Percentiles rank a stretch among this genome's conserved stretches.
Evolutionary conservation across 2,797 vertebrate species (phyloP).

Genomic region (Neoniphon sammara): DNA sequence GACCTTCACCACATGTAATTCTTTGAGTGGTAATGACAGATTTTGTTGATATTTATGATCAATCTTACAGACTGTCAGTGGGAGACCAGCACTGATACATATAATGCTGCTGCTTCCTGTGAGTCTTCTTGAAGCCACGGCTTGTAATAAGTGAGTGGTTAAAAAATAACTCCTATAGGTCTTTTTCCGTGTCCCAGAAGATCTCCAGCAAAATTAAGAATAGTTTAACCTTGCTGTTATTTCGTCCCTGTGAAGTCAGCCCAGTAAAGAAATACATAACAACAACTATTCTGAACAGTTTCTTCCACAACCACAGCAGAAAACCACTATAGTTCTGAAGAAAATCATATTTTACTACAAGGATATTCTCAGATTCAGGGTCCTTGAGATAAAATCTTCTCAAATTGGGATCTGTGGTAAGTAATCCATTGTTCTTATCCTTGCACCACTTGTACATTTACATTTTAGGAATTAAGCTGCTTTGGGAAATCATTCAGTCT

Average conservation of each 20-base stretch:
- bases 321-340: background rate
- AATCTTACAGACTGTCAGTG: slow-evolving; percentile 27
- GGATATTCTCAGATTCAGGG: slow-evolving; percentile 1
- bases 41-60: slow-evolving; percentile 41
- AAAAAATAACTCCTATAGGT: slow-evolving; percentile 27
- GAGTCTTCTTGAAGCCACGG: slow-evolving; percentile 3
- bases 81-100: slow-evolving; percentile 23
- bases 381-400: background rate
- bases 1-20: slow-evolving; percentile 51
- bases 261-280: background rate
- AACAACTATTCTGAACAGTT: no score
- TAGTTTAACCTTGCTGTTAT: slow-evolving; percentile 36
- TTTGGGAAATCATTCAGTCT: background rate
- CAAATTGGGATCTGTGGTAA: no score
- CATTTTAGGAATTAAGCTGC: background rate
- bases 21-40: slow-evolving; percentile 36
- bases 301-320: slow-evolving; percentile 6
- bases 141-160: slow-evolving; percentile 4
- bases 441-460: background rate
- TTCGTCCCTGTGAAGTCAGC: slow-evolving; percentile 38
- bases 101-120: slow-evolving; percentile 14
- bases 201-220: slow-evolving; percentile 29
- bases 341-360: slow-evolving; percentile 26
- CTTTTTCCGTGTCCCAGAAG: slow-evolving; percentile 34
- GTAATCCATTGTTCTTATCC: no score